phyloP scores from a whole-genome alignment of 2,888 invertebrate genomes.

The Sarcophaga variegata region DNA sequence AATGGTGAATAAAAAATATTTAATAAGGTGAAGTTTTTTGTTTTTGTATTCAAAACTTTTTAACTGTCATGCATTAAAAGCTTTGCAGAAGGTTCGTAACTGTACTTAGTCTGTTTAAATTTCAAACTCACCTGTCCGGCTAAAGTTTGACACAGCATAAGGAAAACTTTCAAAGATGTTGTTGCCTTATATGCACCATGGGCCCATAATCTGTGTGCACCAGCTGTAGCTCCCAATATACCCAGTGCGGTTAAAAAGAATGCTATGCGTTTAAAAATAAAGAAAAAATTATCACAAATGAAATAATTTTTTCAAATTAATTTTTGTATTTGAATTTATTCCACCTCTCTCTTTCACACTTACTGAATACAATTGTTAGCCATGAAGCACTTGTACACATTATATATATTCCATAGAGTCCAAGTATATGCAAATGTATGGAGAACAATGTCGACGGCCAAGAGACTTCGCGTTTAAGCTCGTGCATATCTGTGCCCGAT shows the following conservation, averaged over 20 bases:
- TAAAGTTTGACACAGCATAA: constrained; percentile 92
- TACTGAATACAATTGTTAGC: constrained; percentile 86
- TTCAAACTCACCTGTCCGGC: constrained; percentile 90
- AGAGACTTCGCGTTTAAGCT: constrained; percentile 84
- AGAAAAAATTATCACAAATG: not conserved
- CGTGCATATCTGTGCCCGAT: constrained; percentile 69
- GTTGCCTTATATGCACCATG: constrained; percentile 92
- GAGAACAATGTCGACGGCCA: constrained; percentile 90
- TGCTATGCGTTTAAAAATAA: constrained; percentile 83
- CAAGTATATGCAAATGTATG: constrained; percentile 88
- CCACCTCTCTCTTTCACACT: constrained; percentile 78
- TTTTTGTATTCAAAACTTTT: not conserved
- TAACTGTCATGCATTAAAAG: not conserved
- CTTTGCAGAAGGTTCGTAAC: constrained; percentile 63
- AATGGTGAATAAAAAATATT: not conserved
- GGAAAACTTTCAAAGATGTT: constrained; percentile 86
- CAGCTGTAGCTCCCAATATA: constrained; percentile 92
- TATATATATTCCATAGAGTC: constrained; percentile 86
- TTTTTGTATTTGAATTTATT: constrained; percentile 1
- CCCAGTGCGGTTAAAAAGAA: constrained; percentile 85
- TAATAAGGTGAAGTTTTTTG: no score
- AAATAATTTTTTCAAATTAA: no score
- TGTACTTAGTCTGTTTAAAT: constrained; percentile 52
- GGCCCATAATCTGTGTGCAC: constrained; percentile 96
- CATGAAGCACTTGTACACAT: constrained; percentile 85